Evolutionary conservation across 2,113 vertebrate species (phyloP).

Genomic region (Kobus ellipsiprymnus): DNA sequence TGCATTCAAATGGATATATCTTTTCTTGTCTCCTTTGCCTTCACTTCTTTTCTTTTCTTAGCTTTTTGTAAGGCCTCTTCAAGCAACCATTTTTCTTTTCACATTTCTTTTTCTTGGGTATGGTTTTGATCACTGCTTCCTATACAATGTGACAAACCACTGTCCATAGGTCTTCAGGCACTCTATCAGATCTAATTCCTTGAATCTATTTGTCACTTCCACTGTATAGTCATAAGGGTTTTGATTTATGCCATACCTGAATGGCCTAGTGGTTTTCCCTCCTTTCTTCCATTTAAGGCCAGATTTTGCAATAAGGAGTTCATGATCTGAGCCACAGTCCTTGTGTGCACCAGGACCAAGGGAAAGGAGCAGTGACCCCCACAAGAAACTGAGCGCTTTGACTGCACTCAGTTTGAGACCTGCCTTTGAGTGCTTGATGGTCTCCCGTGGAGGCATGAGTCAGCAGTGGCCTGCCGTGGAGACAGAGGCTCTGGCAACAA

Average conservation of each 20-base stretch:
- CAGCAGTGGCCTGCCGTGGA: background rate
- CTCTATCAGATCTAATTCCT: background rate
- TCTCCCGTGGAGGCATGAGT: background rate
- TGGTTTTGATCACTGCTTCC: background rate
- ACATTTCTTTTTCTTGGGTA: background rate
- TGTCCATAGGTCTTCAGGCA: background rate
- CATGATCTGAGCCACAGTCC: background rate
- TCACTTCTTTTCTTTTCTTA: background rate
- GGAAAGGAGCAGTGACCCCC: background rate
- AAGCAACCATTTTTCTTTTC: background rate
- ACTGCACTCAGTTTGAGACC: background rate
- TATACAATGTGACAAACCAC: background rate
- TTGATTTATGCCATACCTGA: background rate
- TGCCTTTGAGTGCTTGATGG: background rate
- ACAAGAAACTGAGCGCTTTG: background rate
- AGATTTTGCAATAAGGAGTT: background rate
- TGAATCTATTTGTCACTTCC: background rate
- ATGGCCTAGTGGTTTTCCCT: background rate
- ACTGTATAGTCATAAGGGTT: background rate
- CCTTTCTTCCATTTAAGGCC: background rate
- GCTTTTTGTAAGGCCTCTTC: background rate
- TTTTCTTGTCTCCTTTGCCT: background rate
- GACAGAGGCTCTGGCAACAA: background rate
- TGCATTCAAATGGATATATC: background rate
- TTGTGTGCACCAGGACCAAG: background rate